These are phyloP conservation scores for Porites lobata DNA, from an alignment of 92 coral and sea anemone genomes.

Conservation along the genomic window DNA sequence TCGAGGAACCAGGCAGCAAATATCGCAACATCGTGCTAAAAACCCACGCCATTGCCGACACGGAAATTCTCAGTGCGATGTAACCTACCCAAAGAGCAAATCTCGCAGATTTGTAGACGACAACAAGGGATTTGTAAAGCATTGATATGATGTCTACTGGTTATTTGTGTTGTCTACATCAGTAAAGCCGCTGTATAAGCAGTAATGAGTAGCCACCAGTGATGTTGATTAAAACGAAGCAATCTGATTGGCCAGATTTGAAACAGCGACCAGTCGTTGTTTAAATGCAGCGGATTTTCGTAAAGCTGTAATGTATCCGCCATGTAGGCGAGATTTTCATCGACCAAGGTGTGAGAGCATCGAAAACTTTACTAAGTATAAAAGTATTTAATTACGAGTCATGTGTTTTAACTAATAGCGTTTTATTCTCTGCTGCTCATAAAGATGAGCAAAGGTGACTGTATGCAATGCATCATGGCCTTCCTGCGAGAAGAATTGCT, in stretches of 20 bases:
- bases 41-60: conserved; percentile 37
- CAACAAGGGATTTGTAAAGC: conserved; percentile 41
- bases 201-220: conserved; percentile 34
- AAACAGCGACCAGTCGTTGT: conserved; percentile 21
- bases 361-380: background rate
- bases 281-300: background rate
- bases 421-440: too few species aligned
- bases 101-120: conserved; percentile 10
- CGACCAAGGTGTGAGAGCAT: background rate
- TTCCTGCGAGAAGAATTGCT: too few species aligned
- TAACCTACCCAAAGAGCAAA: conserved; percentile 17
- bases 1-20: conserved; percentile 18
- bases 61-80: background rate
- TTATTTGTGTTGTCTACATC: conserved; percentile 21
- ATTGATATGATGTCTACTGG: conserved; percentile 6
- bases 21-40: conserved; percentile 35
- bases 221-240: background rate
- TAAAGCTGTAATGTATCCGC: background rate
- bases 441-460: too few species aligned
- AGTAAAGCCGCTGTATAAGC: conserved; percentile 19
- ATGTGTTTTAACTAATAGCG: too few species aligned
- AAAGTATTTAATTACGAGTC: too few species aligned
- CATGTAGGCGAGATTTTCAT: background rate
- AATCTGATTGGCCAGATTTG: conserved; percentile 41
- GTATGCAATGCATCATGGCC: too few species aligned